These are phyloP conservation scores for Hozukius guyotensis DNA, from an alignment of 2,797 vertebrate species.

Conservation along the genomic window DNA sequence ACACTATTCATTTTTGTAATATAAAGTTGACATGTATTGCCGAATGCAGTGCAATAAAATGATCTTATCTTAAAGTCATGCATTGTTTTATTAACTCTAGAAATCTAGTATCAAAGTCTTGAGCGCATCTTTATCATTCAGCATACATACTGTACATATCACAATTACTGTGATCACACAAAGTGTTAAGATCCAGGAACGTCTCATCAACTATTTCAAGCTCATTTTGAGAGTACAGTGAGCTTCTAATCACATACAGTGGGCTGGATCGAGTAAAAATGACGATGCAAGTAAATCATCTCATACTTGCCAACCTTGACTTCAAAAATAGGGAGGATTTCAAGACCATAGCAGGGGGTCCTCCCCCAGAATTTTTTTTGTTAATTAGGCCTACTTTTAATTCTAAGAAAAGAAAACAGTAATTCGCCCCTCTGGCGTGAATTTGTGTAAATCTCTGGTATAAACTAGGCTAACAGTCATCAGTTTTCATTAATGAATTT, in stretches of 20 bases:
- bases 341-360: too few species aligned
- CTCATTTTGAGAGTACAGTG: not conserved
- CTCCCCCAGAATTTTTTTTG: too few species aligned
- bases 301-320: too few species aligned
- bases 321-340: too few species aligned
- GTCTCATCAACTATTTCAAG: not conserved
- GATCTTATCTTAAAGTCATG: not conserved
- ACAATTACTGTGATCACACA: not conserved
- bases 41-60: slow-evolving; percentile 36
- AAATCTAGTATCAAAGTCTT: not conserved
- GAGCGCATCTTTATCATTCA: not conserved
- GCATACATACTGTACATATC: not conserved
- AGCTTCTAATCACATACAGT: not conserved
- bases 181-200: not conserved
- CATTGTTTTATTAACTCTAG: not conserved
- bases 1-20: not conserved
- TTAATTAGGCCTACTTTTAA: too few species aligned
- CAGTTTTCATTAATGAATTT: too few species aligned
- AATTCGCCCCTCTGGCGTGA: too few species aligned
- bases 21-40: slow-evolving; percentile 2
- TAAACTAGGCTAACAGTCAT: too few species aligned
- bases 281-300: not conserved
- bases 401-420: too few species aligned
- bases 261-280: not conserved
- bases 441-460: too few species aligned